Conservation (phyloP, 1,140 invertebrate genomes). For the Nomia melanderi region DNA sequence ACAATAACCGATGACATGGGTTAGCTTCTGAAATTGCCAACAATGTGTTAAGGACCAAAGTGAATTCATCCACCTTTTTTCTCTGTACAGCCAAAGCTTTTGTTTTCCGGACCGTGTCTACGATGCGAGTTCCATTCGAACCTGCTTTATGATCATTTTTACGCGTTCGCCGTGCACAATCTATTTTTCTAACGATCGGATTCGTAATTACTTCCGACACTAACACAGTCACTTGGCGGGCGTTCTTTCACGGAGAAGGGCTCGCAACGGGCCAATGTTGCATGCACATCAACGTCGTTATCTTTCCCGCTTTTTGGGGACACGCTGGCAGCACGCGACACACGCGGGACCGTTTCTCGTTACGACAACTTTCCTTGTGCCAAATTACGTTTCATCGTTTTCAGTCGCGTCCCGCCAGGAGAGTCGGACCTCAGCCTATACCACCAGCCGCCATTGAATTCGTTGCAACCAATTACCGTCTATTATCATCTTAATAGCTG, state of each 20-base stretch:
- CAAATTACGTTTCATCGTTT: slow-evolving; percentile 31
- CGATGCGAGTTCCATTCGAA: neutral
- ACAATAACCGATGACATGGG: too few species aligned
- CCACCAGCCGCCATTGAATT: slow-evolving; percentile 25
- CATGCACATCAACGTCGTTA: slow-evolving; percentile 14
- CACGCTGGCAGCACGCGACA: slow-evolving; percentile 4
- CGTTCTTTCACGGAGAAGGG: neutral
- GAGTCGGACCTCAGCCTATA: neutral
- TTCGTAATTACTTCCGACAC: slow-evolving; percentile 8
- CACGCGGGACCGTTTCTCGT: neutral
- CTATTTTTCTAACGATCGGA: neutral
- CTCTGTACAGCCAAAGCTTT: too few species aligned
- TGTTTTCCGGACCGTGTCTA: too few species aligned
- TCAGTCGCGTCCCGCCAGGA: neutral
- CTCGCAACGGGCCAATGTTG: neutral
- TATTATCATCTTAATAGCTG: slow-evolving; percentile 49
- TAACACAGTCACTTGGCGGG: slow-evolving; percentile 1
- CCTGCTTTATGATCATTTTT: slow-evolving; percentile 5
- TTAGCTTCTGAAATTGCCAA: too few species aligned
- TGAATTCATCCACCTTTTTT: too few species aligned
- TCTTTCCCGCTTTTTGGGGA: neutral
- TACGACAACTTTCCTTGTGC: slow-evolving; percentile 17
- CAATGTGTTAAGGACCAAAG: too few species aligned
- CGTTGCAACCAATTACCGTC: slow-evolving; percentile 49
- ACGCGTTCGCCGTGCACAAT: neutral